These are phyloP conservation scores for Myodes glareolus DNA, from an alignment of 2,113 vertebrate species.

Conservation along the genomic window DNA sequence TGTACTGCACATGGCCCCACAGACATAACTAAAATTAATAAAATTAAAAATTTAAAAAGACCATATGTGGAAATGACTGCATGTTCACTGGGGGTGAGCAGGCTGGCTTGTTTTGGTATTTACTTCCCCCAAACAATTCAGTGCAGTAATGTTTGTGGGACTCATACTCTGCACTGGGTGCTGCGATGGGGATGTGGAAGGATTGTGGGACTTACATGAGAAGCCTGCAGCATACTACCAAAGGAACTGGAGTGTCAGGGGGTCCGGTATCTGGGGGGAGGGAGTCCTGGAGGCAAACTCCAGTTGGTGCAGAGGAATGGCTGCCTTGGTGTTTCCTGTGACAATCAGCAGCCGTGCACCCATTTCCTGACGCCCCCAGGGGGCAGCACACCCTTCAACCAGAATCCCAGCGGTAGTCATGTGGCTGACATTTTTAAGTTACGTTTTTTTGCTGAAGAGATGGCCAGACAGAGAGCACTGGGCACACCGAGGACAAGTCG, in stretches of 20 bases:
- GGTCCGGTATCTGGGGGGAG: neutral
- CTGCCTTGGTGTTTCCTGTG: neutral
- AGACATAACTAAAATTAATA: neutral
- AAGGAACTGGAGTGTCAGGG: neutral
- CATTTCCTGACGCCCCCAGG: neutral
- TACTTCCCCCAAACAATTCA: neutral
- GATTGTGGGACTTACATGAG: neutral
- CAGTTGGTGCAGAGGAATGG: neutral
- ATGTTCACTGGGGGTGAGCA: neutral
- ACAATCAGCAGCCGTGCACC: neutral
- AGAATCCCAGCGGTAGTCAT: rapidly evolving
- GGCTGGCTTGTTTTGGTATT: neutral
- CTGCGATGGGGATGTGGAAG: neutral
- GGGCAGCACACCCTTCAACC: neutral
- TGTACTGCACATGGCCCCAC: neutral
- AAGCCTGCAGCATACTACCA: neutral
- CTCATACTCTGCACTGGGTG: too few species aligned
- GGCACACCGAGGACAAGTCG: rapidly evolving
- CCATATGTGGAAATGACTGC: too few species aligned
- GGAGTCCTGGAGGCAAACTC: neutral
- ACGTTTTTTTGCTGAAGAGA: neutral
- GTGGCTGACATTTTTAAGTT: neutral
- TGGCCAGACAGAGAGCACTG: neutral
- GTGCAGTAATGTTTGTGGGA: rapidly evolving
- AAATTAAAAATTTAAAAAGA: neutral